Evolutionary conservation across 2,113 vertebrate genomes (phyloP).

Genomic region (Furnarius figulus): DNA sequence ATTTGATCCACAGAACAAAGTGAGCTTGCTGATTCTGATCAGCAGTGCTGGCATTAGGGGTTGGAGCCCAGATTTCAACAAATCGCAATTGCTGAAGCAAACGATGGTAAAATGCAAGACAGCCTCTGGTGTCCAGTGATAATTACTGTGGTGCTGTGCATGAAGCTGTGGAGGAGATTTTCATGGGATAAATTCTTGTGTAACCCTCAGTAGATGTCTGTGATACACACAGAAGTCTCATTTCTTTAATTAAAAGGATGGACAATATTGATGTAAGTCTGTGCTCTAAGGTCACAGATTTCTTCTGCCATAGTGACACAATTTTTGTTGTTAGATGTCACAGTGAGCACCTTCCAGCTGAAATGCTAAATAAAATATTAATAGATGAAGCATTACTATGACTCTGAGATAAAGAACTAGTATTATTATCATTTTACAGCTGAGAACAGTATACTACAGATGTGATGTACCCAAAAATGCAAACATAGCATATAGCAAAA

Average conservation of each 20-base stretch:
- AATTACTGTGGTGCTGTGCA: neutral
- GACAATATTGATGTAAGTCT: neutral
- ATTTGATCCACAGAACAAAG: neutral
- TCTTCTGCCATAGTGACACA: neutral
- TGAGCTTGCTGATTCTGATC: neutral
- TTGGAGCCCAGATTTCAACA: neutral
- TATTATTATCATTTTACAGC: neutral
- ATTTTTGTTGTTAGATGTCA: neutral
- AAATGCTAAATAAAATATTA: neutral
- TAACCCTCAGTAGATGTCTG: neutral
- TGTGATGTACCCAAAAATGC: neutral
- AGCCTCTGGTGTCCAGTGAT: neutral
- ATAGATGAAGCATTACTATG: neutral
- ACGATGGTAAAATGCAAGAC: neutral
- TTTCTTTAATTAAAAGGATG: neutral
- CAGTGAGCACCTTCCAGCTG: neutral
- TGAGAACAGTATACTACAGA: neutral
- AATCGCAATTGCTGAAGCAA: neutral
- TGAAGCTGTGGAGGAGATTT: neutral
- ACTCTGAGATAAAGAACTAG: neutral
- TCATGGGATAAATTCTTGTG: neutral
- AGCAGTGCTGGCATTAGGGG: neutral
- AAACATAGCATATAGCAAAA: neutral
- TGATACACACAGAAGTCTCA: neutral
- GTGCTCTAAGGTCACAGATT: neutral